Base-by-base conservation (phyloP, 1,140 invertebrate genomes). In the Stegodyphus mimosarum region DNA sequence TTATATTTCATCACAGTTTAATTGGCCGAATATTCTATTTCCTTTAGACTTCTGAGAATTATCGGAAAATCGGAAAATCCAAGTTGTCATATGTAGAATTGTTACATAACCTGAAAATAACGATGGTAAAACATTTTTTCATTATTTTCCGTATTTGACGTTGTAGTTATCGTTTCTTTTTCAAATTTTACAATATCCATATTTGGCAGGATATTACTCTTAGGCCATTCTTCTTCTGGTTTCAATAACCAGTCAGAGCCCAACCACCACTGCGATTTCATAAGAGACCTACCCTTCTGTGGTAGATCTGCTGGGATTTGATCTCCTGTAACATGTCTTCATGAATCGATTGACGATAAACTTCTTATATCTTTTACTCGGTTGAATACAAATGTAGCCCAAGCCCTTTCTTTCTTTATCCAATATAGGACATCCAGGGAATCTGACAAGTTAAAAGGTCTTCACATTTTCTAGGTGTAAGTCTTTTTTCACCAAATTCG, bases 311-410 rank as follows among this genome's bases (percentile, higher is more conserved):
- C 76, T 17, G 50, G 3, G 51, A 53, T 78, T 3, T 7, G n/a
- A n/a, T 51, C 5, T 51, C 76, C 50, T 2, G 63, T 33, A 66
- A 78, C 63, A 17, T 51, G 49, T 2, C 17, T 5, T 64, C 76
- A 67, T 15, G 10, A 18, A 50, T 17, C 17, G 4, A 10, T 63
- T 17, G 9, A 10, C 7, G 13, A n/a, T 7, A 78, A 18, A 1
- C 4, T 7, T 11, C 76, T 15, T 13, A 78, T 78, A 17, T 78
- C 76, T 52, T 67, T 7, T 53, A 63, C 76, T 51, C 66, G 1
- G 52, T 78, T 78, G 6, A 15, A 11, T 7, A 78, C 64, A 33
- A 78, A 78, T 11, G 50, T 78, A 18, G 6, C 76, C 50, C 63
- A 67, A 18, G 6, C 9, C 51, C n/a, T 49, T 2, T 67, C 33